phyloP scores from a whole-genome alignment of 1,140 invertebrate species.

The Triops longicaudatus region DNA sequence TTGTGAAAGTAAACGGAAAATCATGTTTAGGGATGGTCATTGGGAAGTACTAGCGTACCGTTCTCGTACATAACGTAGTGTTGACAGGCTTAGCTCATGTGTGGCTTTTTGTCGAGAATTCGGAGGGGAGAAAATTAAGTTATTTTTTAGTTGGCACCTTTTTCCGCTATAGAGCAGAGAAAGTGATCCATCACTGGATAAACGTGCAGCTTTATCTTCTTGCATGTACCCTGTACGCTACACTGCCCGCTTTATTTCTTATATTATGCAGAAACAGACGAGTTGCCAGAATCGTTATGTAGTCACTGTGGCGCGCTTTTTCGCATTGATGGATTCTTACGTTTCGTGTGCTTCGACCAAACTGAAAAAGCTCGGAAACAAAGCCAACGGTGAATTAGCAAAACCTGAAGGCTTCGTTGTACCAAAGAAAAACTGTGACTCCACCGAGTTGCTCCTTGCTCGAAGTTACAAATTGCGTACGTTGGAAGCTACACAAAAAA shows the following conservation, averaged over 20 bases:
- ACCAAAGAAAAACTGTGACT: no score
- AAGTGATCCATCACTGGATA: neutral
- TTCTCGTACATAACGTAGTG: no score
- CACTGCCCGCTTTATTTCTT: neutral
- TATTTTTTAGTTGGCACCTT: slow-evolving; percentile 2
- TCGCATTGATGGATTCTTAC: slow-evolving; percentile 15
- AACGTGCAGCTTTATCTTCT: slow-evolving; percentile 3
- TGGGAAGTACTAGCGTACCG: no score
- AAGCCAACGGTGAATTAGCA: neutral
- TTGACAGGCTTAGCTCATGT: no score
- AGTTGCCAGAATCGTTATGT: neutral
- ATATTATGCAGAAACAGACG: neutral
- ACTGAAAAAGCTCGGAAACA: neutral
- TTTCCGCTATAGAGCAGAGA: neutral
- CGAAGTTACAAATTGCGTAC: no score
- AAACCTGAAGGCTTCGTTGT: no score
- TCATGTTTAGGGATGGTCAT: no score
- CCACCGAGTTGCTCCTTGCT: no score
- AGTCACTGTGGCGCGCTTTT: neutral
- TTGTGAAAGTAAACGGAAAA: no score
- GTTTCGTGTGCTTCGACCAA: neutral
- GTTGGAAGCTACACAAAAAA: no score
- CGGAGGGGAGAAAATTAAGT: no score
- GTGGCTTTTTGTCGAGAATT: no score
- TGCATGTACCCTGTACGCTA: neutral